These are phyloP conservation scores for Octonoba sinensis DNA, from an alignment of 2,888 invertebrate genomes.

Conservation along the genomic window DNA sequence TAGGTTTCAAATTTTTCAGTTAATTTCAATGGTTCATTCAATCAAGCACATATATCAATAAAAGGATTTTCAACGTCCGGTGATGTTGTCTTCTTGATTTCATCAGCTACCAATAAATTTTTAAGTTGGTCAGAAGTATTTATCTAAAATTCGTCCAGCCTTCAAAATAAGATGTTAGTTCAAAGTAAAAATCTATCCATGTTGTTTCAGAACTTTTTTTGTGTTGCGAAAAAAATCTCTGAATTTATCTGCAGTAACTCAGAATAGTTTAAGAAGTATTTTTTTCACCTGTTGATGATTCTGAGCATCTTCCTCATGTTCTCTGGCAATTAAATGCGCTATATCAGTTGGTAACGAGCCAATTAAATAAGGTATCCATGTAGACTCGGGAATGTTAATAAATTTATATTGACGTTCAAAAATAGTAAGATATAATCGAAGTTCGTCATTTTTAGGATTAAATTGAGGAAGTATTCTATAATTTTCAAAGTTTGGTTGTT, in stretches of 20 bases:
- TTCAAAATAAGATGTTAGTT: constrained; percentile 20
- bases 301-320: background rate
- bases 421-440: no score
- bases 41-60: constrained; percentile 7
- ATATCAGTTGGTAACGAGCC: constrained; percentile 13
- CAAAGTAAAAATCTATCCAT: constrained; percentile 12
- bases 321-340: background rate
- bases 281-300: constrained; percentile 11
- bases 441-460: no score
- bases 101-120: constrained; percentile 2
- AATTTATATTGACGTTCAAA: no score
- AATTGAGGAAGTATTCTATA: no score
- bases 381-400: no score
- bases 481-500: no score
- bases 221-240: constrained; percentile 12
- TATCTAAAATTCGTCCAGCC: constrained; percentile 12
- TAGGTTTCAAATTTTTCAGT: constrained; percentile 9
- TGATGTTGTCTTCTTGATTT: constrained; percentile 8
- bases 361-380: constrained; percentile 7
- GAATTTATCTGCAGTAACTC: constrained; percentile 5
- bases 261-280: no score
- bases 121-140: constrained; percentile 11
- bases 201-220: background rate
- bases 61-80: constrained; percentile 12
- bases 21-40: constrained; percentile 8